Base-by-base conservation (phyloP, 1,140 invertebrate species). In the Uloborus diversus region DNA sequence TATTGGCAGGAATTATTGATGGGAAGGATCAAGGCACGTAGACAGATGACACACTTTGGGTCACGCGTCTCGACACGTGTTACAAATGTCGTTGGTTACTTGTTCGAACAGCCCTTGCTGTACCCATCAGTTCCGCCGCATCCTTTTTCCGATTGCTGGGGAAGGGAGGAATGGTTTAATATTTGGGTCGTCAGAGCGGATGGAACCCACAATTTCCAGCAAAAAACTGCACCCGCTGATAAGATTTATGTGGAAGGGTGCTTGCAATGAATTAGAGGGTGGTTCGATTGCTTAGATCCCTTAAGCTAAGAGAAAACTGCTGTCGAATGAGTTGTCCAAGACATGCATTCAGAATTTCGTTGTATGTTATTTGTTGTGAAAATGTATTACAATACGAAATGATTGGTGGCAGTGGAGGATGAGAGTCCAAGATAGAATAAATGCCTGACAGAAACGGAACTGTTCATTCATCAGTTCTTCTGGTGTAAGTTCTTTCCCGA, bases 1-100 rank as follows among this genome's bases (percentile, higher is more conserved):
- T 78, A 78, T 78, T 78, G 73, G 73, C 73, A 78, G 73, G 25
- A 51, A 66, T 78, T 78, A 78, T 78, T 78, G 73, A 78, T 66
- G 73, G 61, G 42, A 32, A 42, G 49, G 62, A 66, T 65, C 47
- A 78, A 57, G 61, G 47, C 62, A 47, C 20, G 51, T 51, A 78
- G 61, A 78, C 59, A 53, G 62, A 78, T 78, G 62, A 78, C 73
- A 78, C 49, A 57, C 49, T 65, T 23, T 61, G 13, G 56, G 71
- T 62, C 71, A 75, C 71, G 71, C 59, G 71, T 33, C 27, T 30
- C 23, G 61, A 65, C 73, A 78, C 73, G 73, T 78, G 73, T 65
- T 78, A 65, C 73, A 78, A 35, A 78, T 78, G 61, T 78, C 73
- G 42, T 35, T 66, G 73, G 73, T 78, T 78, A 66, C 61, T 66